Base-by-base conservation (phyloP, 2,888 invertebrate species). In the Frankliniella fusca region DNA sequence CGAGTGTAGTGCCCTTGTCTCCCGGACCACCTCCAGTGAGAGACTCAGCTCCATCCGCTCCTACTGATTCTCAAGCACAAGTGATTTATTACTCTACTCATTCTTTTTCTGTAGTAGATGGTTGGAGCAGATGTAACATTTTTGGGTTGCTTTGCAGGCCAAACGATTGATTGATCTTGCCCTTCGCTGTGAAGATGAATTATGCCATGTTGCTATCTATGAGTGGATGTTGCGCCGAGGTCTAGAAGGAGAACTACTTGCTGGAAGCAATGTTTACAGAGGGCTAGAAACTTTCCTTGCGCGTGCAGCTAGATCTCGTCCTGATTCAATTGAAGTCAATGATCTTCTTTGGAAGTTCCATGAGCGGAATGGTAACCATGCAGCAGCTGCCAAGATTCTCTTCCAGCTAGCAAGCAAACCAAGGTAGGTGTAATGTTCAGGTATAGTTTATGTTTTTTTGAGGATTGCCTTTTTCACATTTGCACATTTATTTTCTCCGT, bases 261-360 rank as follows among this genome's bases (percentile, higher is more conserved):
- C 91, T 80, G 89, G 93, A 0, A 91, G 81, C 85, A 90, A 87
- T 84, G 90, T 88, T 82, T 88, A 76, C 70, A 23, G 70, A 5
- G 70, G 23, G 85, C 88, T 83, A 88, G 89, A 82, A 88, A 88
- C 85, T 87, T 89, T 85, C 80, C 85, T 90, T 65, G 87, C 88
- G 23, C 87, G 88, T 27, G 88, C 88, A 81, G 89, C 88, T 3
- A 86, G 87, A 84, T 89, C 89, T 82, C 89, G 90, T 87, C 91
- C 92, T 12, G 91, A 93, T 81, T 89, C 91, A 85, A 88, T 92
- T 0, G 89, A 90, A 85, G 88, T 93, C 38, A 91, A 94, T 84
- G 96, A 98, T 87, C 89, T 99, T 84, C 89, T 99, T 82, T 99
- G 99, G 98, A 97, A 97, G 88, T 97, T 95, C 87, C 97, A 98